Percentiles rank a stretch among this genome's conserved stretches.
These are phyloP conservation scores for Labia minor DNA, from an alignment of 2,888 invertebrate species.

Conservation along the genomic window DNA sequence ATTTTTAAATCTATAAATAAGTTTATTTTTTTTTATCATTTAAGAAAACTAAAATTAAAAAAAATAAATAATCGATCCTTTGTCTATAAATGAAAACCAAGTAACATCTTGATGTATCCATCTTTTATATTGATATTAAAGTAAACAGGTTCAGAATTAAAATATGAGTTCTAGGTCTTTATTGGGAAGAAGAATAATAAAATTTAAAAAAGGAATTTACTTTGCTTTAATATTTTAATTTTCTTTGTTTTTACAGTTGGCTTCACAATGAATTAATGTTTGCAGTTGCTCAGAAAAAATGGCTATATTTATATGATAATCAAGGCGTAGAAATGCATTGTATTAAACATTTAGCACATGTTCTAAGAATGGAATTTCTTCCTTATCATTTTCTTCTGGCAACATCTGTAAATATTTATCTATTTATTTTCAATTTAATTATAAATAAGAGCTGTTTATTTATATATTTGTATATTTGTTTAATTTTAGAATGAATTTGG, in stretches of 20 bases:
- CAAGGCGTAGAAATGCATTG: constrained; percentile 96
- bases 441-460: not conserved
- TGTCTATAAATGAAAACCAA: not conserved
- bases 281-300: constrained; percentile 92
- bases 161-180: too few species aligned
- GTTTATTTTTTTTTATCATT: not conserved
- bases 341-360: constrained; percentile 69
- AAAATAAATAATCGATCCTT: too few species aligned
- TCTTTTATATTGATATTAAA: too few species aligned
- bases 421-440: not conserved
- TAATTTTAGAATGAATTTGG: constrained; percentile 56
- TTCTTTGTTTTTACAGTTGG: constrained; percentile 46
- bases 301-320: constrained; percentile 95
- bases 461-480: not conserved
- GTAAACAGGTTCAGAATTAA: too few species aligned
- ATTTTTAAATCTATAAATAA: not conserved
- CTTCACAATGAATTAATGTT: constrained; percentile 93
- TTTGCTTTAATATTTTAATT: too few species aligned
- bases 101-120: too few species aligned
- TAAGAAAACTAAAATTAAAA: not conserved
- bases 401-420: constrained; percentile 36
- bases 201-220: too few species aligned
- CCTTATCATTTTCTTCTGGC: constrained; percentile 94
- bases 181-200: too few species aligned
- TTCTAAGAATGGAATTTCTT: constrained; percentile 79